Conservation (phyloP, 2,888 invertebrate species). For the Monoplex corrugatus region DNA sequence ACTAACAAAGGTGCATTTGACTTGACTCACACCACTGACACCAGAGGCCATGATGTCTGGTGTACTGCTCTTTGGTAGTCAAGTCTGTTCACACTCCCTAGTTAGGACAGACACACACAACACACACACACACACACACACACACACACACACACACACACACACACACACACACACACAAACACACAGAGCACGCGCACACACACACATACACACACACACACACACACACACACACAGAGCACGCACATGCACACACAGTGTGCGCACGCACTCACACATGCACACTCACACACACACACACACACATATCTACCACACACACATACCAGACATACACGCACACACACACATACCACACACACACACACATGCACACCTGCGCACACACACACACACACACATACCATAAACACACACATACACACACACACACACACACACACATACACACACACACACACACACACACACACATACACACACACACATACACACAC, state of each 20-base stretch:
- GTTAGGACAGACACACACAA: no score
- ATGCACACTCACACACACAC: not conserved
- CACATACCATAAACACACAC: not conserved
- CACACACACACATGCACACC: not conserved
- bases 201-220: not conserved
- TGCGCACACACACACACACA: not conserved
- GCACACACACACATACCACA: not conserved
- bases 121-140: no score
- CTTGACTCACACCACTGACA: no score
- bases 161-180: no score
- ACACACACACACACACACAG: not conserved
- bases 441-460: no score
- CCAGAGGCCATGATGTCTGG: no score
- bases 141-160: not conserved
- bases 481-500: not conserved
- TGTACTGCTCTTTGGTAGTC: not conserved
- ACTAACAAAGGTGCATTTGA: no score
- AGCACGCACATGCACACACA: not conserved
- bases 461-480: no score
- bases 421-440: not conserved
- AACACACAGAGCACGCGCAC: no score
- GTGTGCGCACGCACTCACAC: not conserved
- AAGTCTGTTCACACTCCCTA: not conserved
- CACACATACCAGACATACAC: not conserved
- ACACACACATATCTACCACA: not conserved